Evolutionary conservation across 2,797 vertebrate genomes (phyloP).

Genomic region (Hemibagrus guttatus): DNA sequence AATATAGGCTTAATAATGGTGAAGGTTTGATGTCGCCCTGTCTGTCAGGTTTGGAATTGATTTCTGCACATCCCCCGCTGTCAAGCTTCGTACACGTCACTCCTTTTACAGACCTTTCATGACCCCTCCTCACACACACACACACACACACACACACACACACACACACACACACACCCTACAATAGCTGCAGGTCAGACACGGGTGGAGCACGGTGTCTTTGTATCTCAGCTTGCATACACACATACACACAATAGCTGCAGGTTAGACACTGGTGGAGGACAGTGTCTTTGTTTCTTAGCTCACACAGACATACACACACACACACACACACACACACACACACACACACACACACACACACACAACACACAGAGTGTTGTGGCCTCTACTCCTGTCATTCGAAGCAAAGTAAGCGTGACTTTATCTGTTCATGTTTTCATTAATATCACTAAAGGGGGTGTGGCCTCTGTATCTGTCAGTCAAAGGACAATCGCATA

Average conservation of each 20-base stretch:
- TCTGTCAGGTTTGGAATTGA: conserved; percentile 27
- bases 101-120: conserved; percentile 24
- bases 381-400: neutral
- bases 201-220: neutral
- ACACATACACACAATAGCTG: conserved; percentile 6
- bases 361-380: neutral
- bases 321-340: neutral
- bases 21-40: conserved; percentile 6
- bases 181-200: conserved; percentile 22
- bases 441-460: neutral
- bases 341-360: neutral
- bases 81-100: neutral
- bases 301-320: neutral
- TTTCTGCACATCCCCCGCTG: conserved; percentile 28
- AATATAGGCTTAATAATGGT: neutral
- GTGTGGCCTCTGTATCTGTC: neutral
- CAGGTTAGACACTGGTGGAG: neutral
- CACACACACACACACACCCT: neutral
- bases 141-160: conserved; percentile 9
- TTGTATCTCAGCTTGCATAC: neutral
- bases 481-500: neutral
- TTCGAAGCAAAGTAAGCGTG: neutral
- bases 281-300: neutral
- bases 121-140: conserved; percentile 13
- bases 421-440: neutral